Conservation (phyloP, 2,888 invertebrate species). For the Polydrusus cervinus region DNA sequence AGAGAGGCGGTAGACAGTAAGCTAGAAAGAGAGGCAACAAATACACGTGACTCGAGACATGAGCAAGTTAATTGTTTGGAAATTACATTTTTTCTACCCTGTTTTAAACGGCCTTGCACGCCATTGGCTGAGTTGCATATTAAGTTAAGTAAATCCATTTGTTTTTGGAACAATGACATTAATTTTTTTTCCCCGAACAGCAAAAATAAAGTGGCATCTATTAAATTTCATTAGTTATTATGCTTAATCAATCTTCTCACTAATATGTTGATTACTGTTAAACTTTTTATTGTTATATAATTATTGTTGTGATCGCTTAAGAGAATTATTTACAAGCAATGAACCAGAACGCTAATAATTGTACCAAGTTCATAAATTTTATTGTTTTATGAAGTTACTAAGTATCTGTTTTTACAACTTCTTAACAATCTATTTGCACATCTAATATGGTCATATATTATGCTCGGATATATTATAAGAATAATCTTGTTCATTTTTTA, state of each 20-base stretch:
- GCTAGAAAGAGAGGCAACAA: too few relatives aligned
- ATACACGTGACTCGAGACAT: too few relatives aligned
- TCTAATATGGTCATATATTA: conserved; percentile 40
- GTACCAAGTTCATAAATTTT: conserved; percentile 51
- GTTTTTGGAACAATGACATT: too few relatives aligned
- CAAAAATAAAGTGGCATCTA: background rate
- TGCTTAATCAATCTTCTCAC: background rate
- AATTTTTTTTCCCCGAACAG: too few relatives aligned
- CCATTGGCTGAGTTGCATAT: too few relatives aligned
- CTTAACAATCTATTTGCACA: conserved; percentile 45
- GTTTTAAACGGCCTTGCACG: too few relatives aligned
- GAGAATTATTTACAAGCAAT: conserved; percentile 25
- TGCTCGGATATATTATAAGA: conserved; percentile 18
- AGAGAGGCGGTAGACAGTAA: too few relatives aligned
- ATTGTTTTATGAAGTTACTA: conserved; percentile 51
- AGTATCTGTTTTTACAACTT: conserved; percentile 44
- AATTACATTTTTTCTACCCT: too few relatives aligned
- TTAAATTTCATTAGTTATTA: background rate
- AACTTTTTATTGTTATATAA: background rate
- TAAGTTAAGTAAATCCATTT: too few relatives aligned
- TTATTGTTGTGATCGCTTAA: conserved; percentile 7
- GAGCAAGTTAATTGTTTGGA: too few relatives aligned
- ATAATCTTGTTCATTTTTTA: conserved; percentile 4
- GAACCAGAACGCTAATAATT: conserved; percentile 20
- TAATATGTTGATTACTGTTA: conserved; percentile 1